A percentile compares a stretch with the other conserved stretches of the same genome.
These are phyloP conservation scores for Panurus biarmicus DNA, from an alignment of 2,113 vertebrate species.

Conservation along the genomic window DNA sequence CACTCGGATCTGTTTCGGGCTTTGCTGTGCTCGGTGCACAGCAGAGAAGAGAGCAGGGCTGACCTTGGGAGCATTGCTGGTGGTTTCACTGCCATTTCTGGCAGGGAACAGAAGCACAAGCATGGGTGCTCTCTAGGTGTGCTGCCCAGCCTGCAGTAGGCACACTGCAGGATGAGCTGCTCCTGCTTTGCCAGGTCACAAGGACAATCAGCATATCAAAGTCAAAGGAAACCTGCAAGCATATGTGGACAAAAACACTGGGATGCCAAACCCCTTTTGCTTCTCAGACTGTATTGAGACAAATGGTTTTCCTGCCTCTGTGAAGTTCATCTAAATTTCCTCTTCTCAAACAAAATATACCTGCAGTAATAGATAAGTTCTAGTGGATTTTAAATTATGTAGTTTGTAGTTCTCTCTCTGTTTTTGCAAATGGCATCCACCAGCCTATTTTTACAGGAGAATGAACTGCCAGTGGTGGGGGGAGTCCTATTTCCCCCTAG, in stretches of 20 bases:
- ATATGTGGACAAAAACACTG: background rate
- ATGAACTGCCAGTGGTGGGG: background rate
- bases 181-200: background rate
- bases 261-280: background rate
- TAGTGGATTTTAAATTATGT: background rate
- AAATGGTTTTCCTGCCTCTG: background rate
- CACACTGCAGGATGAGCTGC: rapidly evolving
- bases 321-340: background rate
- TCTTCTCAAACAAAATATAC: background rate
- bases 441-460: background rate
- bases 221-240: background rate
- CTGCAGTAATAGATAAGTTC: background rate
- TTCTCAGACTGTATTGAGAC: background rate
- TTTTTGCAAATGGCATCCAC: background rate
- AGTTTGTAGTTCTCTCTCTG: background rate
- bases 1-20: background rate
- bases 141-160: background rate
- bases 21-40: background rate
- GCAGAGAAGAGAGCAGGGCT: background rate
- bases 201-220: background rate
- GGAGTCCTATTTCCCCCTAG: background rate
- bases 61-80: background rate
- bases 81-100: background rate
- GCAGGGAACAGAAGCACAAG: background rate
- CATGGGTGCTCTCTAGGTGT: rapidly evolving